Evolutionary conservation across 2,888 invertebrate genomes (phyloP), one percentile per base, ranked within the genome.

Genomic region (Cryptocephalus moraei): DNA sequence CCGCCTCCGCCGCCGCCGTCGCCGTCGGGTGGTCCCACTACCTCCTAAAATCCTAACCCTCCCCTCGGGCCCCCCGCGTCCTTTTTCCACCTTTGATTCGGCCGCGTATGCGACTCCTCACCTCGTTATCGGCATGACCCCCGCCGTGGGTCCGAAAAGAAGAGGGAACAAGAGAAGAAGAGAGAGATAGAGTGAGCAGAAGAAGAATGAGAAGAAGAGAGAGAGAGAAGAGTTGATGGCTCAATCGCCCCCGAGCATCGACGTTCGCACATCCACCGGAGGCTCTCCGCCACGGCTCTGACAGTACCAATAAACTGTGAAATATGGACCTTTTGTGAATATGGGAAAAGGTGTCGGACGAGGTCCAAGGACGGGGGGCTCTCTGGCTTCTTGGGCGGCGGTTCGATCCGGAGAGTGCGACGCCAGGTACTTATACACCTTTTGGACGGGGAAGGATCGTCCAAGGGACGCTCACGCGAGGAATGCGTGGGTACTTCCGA

Each of bases 51-150:
- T 22, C 3, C 22, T 22, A 22, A 22, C 22, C 6, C 6, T 22
- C 22, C 22, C 22, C 6, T 6, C 22, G 2, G 2, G 3, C 6
- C 22, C 22, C 6, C 22, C 22, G 6, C 22, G 3, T 22, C 22
- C 22, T 6, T 22, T 22, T 22, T 22, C 22, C 22, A 22, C 22
- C 22, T 22, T 22, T 22, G 22, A 22, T 22, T 22, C 22, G 22
- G 6, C 22, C 22, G 22, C 6, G 22, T 22, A 22, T 22, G 22
- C 22, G 62, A 62, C 59, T 65, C 64, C 54, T 62, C 64, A 62
- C 64, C 64, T 65, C 63, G 65, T 65, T 65, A 63, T 63, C 63
- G 55, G 52, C 50, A 57, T 51, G 55, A 60, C 59, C 61, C 63
- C 61, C 54, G 41, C 57, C 47, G 52, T 44, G 50, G 47, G 48